Evolutionary conservation across 1,140 invertebrate genomes (phyloP), one percentile per base, ranked within the genome.

Genomic region (Monochamus saltuarius): DNA sequence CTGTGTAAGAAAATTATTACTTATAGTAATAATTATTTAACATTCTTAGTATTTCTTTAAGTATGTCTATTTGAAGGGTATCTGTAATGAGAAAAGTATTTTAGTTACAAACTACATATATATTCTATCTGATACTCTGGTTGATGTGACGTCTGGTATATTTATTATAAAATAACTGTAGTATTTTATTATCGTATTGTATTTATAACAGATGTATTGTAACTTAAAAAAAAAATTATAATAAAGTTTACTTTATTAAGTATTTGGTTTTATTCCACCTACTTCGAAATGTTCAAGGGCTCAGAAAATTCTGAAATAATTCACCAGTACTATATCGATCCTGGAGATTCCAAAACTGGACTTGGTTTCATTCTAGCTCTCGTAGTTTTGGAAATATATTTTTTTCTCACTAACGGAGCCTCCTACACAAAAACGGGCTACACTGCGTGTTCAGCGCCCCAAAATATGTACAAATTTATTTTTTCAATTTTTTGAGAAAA

Each of bases 1-100:
- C 60, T 62, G 60, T 62, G 55, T 62, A 14, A 57, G n/a, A 57
- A 56, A 29, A 57, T 14, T 49, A 54, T 53, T 46, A 57, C 45
- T 61, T 56, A 29, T 29, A 29, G 22, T 29, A 29, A 29, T 29
- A 29, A 6, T 29, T 29, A 29, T 56, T n/a, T 39, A 46, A 56
- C 50, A 43, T 56, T 56, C 37, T 45, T 47, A 43, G 37, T 56
- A 56, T 42, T 42, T 42, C n/a, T 29, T 29, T 29, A 29, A 29
- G 22, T 29, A 29, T 29, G 22, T 29, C 22, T 29, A 6, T 29
- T 2, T 42, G 16, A 17, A n/a, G n/a, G 16, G 16, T 42, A n/a
- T 42, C 39, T 42, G 22, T 29, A 29, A 29, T 6, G 6, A 29
- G 22, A 29, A 29, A 29, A 29, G 6, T 29, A 6, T n/a, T n/a